A percentile compares a stretch with the other conserved stretches of the same genome.
Conservation (phyloP, 2,113 vertebrate genomes). For the Lycaon pictus region DNA sequence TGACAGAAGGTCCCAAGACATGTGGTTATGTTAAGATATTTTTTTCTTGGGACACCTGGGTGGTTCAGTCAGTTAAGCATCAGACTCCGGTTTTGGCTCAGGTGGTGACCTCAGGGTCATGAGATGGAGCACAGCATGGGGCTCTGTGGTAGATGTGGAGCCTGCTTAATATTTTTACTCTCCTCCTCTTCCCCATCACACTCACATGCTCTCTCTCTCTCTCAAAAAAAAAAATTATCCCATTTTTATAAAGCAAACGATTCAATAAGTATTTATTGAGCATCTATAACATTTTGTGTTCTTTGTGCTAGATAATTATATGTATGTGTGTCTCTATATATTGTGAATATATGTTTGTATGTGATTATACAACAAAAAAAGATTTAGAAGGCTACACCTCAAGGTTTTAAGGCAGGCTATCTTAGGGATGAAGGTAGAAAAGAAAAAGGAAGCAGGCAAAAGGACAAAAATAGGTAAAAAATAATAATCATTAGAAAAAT, state of each 20-base stretch:
- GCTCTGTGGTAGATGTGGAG: not conserved
- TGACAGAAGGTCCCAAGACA: not conserved
- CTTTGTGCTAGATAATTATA: not conserved
- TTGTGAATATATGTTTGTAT: not conserved
- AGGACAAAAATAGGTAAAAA: not conserved
- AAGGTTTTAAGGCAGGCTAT: not conserved
- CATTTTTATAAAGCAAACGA: conserved; percentile 43
- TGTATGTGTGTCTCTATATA: not conserved
- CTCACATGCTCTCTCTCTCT: not conserved
- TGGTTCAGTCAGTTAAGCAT: not conserved
- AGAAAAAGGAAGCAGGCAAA: not conserved
- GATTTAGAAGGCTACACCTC: not conserved
- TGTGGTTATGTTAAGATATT: conserved; percentile 9
- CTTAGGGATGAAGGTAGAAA: not conserved
- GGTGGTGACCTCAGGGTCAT: not conserved
- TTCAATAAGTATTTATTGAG: conserved; percentile 21
- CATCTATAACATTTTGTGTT: not conserved
- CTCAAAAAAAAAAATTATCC: not conserved
- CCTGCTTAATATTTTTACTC: not conserved
- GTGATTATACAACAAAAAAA: not conserved
- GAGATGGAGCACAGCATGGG: not conserved
- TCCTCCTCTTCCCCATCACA: not conserved
- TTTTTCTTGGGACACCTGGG: not conserved
- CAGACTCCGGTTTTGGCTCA: not conserved
- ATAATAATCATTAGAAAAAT: not conserved